A percentile compares a stretch with the other conserved stretches of the same genome.
Evolutionary conservation across 2,797 vertebrate genomes (phyloP).

Genomic region (Gallirallus australis): DNA sequence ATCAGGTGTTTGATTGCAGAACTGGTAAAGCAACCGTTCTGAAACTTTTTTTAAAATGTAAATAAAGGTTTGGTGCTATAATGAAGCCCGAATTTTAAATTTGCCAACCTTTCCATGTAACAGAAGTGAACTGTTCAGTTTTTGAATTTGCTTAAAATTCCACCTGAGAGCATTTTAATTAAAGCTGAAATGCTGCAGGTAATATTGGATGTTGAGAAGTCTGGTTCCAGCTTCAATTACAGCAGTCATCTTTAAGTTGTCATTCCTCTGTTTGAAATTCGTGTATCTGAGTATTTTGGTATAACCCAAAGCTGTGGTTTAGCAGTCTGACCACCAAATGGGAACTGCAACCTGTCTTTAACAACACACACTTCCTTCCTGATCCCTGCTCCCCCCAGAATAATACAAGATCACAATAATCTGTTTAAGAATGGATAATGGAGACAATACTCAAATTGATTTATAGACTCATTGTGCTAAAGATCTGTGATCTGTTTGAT

Average conservation of each 20-base stretch:
- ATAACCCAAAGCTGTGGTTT: neutral
- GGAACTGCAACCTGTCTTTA: neutral
- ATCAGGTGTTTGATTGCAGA: slow-evolving; percentile 12
- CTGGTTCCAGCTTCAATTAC: neutral
- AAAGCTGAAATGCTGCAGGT: neutral
- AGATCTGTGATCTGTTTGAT: neutral
- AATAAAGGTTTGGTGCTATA: neutral
- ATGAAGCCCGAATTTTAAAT: neutral
- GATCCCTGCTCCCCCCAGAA: too few relatives aligned
- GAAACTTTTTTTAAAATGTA: neutral
- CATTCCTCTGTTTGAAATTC: neutral
- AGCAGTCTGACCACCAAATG: neutral
- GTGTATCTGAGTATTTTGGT: neutral
- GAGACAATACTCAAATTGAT: neutral
- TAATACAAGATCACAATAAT: neutral
- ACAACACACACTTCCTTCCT: neutral
- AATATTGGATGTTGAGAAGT: neutral
- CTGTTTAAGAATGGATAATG: neutral
- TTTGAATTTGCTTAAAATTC: neutral
- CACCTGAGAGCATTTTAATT: neutral
- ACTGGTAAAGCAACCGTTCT: slow-evolving; percentile 39
- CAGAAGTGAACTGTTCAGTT: neutral
- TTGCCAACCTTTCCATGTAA: neutral
- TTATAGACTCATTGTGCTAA: neutral
- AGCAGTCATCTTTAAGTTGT: neutral